Evolutionary conservation across 2,113 vertebrate genomes (phyloP).

Genomic region (Macaca fascicularis): T2T-MFA8v1.1 NC_088380.1:2318501-2319000

Average conservation of each 20-base stretch:
- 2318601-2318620: accelerated
- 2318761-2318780: not conserved
- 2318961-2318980: too few species aligned
- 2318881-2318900: not conserved
- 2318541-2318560: not conserved
- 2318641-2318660: not conserved
- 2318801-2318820: too few species aligned
- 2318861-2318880: not conserved
- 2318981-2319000: too few species aligned
- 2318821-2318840: too few species aligned
- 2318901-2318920: not conserved
- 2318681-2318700: not conserved
- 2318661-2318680: not conserved
- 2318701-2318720: not conserved
- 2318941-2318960: too few species aligned
- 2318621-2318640: accelerated
- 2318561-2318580: not conserved
- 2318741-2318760: not conserved
- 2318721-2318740: not conserved
- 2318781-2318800: too few species aligned
- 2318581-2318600: too few species aligned
- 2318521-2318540: not conserved
- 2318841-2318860: too few species aligned
- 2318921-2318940: not conserved
- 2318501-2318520: not conserved